Percentiles rank a stretch among this genome's conserved stretches.
Evolutionary conservation across 2,113 vertebrate species (phyloP).

Genomic region (Hipposideros armiger): DNA sequence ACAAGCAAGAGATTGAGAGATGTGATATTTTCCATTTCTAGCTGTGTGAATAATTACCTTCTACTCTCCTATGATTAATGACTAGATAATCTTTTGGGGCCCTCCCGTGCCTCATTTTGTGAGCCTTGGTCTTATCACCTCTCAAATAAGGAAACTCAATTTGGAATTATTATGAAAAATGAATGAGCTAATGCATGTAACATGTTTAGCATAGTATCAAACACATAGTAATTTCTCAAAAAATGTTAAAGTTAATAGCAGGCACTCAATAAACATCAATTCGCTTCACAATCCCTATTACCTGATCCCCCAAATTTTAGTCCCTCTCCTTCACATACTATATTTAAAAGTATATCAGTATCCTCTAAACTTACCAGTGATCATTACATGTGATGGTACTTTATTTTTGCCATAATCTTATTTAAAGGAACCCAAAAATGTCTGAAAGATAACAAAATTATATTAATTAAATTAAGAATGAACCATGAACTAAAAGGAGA

Average conservation of each 20-base stretch:
- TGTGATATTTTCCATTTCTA: background rate
- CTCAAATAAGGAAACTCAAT: background rate
- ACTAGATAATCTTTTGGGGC: background rate
- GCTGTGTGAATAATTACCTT: background rate
- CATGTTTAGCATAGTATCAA: background rate
- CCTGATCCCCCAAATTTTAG: background rate
- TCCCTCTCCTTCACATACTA: background rate
- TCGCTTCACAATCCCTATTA: slow-evolving; percentile 1
- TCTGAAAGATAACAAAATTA: background rate
- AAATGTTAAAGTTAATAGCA: background rate
- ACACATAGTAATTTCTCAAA: background rate
- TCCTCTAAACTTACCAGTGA: background rate
- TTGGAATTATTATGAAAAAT: background rate
- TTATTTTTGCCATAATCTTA: background rate
- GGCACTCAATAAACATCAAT: background rate
- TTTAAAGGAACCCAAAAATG: background rate
- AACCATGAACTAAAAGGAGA: background rate
- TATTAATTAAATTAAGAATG: background rate
- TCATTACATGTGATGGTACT: background rate
- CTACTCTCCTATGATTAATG: background rate
- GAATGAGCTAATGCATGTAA: slow-evolving; percentile 8
- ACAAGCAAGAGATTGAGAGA: background rate
- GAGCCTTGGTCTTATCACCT: background rate
- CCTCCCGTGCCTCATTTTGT: background rate
- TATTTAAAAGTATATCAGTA: background rate